Evolutionary conservation across 2,888 invertebrate species (phyloP).

Genomic region (Acholoe squamosa): DNA sequence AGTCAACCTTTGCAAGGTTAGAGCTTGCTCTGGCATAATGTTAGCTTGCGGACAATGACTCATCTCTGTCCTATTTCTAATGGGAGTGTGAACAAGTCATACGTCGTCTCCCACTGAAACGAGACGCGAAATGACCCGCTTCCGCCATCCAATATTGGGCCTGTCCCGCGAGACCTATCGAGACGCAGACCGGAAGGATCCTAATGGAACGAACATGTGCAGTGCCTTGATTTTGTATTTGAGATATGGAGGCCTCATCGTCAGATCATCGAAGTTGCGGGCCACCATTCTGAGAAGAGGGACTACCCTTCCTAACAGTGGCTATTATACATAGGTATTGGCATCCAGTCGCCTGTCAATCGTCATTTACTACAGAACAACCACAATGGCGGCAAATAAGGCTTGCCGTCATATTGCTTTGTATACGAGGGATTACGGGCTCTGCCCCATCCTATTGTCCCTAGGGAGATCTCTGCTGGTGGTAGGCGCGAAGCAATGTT

Average conservation of each 20-base stretch:
- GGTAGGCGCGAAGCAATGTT: constrained; percentile 15
- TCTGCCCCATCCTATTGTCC: constrained; percentile 36
- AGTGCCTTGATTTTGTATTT: neutral
- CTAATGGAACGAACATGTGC: constrained; percentile 44
- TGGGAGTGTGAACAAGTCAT: neutral
- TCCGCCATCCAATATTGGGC: constrained; percentile 42
- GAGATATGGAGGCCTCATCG: constrained; percentile 37
- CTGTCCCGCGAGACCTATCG: neutral
- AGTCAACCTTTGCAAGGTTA: too few species aligned
- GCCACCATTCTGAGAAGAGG: too few species aligned
- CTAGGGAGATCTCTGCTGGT: neutral
- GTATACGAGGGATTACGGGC: constrained; percentile 25
- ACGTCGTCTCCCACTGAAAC: neutral
- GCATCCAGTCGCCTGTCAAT: neutral
- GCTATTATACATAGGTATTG: neutral
- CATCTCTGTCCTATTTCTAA: neutral
- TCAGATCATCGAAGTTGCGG: neutral
- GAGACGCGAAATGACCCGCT: constrained; percentile 43
- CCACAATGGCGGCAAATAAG: neutral
- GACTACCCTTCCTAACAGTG: neutral
- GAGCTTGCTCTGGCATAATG: too few species aligned
- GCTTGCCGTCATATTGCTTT: neutral
- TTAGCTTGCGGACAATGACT: neutral
- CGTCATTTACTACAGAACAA: neutral
- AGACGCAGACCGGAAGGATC: constrained; percentile 35